phyloP scores from a whole-genome alignment of 2,888 invertebrate species.

The Cyclophora punctaria region DNA sequence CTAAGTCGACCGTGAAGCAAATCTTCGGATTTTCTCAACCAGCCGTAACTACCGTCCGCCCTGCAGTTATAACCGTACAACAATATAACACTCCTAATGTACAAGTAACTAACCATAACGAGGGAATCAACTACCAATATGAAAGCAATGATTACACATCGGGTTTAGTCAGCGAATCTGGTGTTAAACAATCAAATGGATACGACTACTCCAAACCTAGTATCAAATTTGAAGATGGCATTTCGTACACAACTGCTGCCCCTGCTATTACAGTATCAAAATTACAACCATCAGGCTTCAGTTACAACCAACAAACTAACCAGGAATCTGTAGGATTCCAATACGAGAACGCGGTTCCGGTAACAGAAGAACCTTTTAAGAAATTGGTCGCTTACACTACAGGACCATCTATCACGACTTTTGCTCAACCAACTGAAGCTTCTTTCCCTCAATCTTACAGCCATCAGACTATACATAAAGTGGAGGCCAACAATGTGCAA shows the following conservation, averaged over 20 bases:
- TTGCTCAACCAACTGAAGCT: constrained; percentile 39
- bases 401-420: constrained; percentile 39
- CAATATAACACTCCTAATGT: constrained; percentile 36
- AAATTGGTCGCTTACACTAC: constrained; percentile 62
- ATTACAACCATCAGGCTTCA: constrained; percentile 49
- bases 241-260: constrained; percentile 46
- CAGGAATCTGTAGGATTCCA: constrained; percentile 47
- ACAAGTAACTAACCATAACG: constrained; percentile 40
- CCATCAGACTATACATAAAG: constrained; percentile 49
- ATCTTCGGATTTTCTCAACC: constrained; percentile 62
- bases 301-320: constrained; percentile 48
- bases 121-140: constrained; percentile 41
- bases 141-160: constrained; percentile 29
- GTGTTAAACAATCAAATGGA: constrained; percentile 29
- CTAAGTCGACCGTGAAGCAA: constrained; percentile 58
- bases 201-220: constrained; percentile 53
- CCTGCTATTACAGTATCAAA: constrained; percentile 49
- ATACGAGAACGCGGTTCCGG: constrained; percentile 47
- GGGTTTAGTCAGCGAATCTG: constrained; percentile 12
- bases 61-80: constrained; percentile 43
- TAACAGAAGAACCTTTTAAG: constrained; percentile 56
- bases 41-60: constrained; percentile 58
- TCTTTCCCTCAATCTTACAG: constrained; percentile 47
- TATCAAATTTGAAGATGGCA: constrained; percentile 54
- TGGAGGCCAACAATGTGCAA: constrained; percentile 34